A percentile compares a stretch with the other conserved stretches of the same genome.
Conservation (phyloP, 2,888 invertebrate species). For the Cheilosia vernalis region DNA sequence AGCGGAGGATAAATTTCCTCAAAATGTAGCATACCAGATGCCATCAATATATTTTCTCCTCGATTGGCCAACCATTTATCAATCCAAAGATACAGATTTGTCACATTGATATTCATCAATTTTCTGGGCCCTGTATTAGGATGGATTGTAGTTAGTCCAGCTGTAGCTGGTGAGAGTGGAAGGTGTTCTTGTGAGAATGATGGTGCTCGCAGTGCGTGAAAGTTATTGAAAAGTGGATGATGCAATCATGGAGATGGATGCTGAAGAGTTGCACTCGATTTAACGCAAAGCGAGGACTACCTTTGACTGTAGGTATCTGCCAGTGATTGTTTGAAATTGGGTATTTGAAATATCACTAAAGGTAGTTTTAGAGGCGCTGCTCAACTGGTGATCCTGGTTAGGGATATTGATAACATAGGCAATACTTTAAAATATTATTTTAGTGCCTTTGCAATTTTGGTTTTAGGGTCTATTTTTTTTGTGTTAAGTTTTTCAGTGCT, state of each 20-base stretch:
- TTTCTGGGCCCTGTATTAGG: conserved; percentile 33
- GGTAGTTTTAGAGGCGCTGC: too few relatives aligned
- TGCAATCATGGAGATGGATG: background rate
- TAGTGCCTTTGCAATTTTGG: too few relatives aligned
- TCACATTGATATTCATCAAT: conserved; percentile 71
- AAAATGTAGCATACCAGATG: conserved; percentile 63
- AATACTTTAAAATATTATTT: too few relatives aligned
- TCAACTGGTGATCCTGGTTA: too few relatives aligned
- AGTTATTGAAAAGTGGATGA: background rate
- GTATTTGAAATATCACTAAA: too few relatives aligned
- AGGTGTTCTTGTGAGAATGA: background rate
- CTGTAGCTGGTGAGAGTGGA: background rate
- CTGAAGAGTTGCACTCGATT: too few relatives aligned
- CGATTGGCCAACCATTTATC: conserved; percentile 68
- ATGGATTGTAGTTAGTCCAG: conserved; percentile 2
- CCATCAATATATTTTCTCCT: conserved; percentile 67
- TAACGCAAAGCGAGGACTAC: too few relatives aligned
- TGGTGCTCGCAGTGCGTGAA: background rate
- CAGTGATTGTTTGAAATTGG: too few relatives aligned
- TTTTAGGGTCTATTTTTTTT: too few relatives aligned
- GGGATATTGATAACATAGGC: too few relatives aligned
- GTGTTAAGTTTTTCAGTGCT: too few relatives aligned
- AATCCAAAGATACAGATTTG: conserved; percentile 58
- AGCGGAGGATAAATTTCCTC: conserved; percentile 28
- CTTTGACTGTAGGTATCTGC: too few relatives aligned